Conservation (phyloP, 2,113 vertebrate species). For the Oenanthe melanoleuca region DNA sequence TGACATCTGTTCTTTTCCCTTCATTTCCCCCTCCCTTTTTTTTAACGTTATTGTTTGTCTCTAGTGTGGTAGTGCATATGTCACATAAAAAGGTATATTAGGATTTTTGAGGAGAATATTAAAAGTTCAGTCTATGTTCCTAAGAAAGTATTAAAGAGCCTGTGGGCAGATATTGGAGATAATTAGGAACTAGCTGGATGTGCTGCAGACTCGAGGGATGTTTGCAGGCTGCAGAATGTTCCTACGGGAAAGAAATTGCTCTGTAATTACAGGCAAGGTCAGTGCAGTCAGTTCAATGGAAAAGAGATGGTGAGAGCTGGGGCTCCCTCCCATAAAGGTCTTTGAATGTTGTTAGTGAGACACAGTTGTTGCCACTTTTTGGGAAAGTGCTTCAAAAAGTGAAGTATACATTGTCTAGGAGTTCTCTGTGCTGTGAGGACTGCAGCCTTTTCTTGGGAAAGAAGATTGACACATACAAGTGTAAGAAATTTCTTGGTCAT, state of each 20-base stretch:
- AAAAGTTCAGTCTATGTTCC: neutral
- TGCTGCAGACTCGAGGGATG: conserved; percentile 30
- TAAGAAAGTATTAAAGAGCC: conserved; percentile 11
- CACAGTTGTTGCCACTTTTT: neutral
- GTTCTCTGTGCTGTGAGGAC: neutral
- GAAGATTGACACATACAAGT: neutral
- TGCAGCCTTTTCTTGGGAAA: neutral
- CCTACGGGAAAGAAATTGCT: neutral
- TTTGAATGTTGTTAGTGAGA: neutral
- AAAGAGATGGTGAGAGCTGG: neutral
- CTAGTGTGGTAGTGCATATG: neutral
- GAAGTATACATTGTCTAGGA: neutral
- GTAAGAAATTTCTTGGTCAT: neutral
- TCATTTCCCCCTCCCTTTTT: neutral
- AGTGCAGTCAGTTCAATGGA: neutral
- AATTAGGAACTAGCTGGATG: conserved; percentile 56
- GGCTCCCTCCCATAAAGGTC: neutral
- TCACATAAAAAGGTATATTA: neutral
- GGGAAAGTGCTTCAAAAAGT: neutral
- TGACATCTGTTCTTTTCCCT: neutral
- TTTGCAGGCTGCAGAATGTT: conserved; percentile 48
- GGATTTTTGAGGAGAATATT: neutral
- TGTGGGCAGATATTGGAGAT: conserved; percentile 40
- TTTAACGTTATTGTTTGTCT: neutral
- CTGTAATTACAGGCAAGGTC: conserved; percentile 64